A percentile compares a stretch with the other conserved stretches of the same genome.
phyloP scores from a whole-genome alignment of 2,888 invertebrate genomes.

The Scaptomyza parva region DNA sequence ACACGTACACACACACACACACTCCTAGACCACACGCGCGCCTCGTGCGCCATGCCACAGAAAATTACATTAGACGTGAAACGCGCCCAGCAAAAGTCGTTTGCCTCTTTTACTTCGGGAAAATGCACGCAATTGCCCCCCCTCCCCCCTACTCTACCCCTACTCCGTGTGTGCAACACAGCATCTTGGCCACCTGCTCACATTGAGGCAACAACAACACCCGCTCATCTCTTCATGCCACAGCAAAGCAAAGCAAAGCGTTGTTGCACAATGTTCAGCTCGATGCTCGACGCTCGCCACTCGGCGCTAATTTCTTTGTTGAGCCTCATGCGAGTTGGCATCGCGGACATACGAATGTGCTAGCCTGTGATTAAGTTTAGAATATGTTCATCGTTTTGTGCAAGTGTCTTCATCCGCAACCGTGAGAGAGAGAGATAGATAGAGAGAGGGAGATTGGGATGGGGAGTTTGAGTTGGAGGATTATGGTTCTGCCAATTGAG shows the following conservation, averaged over 20 bases:
- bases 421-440: too few species aligned
- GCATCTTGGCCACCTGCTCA: slow-evolving; percentile 50
- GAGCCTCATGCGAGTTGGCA: slow-evolving; percentile 75
- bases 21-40: slow-evolving; percentile 65
- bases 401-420: slow-evolving; percentile 67
- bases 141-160: neutral
- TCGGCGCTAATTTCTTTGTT: slow-evolving; percentile 80
- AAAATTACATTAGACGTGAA: slow-evolving; percentile 77
- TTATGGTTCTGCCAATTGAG: slow-evolving; percentile 25
- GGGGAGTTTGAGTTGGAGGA: neutral
- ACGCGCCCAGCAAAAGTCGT: slow-evolving; percentile 26
- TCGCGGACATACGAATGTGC: slow-evolving; percentile 75
- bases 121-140: slow-evolving; percentile 1
- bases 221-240: slow-evolving; percentile 16
- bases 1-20: too few species aligned
- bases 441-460: neutral
- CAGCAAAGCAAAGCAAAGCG: neutral
- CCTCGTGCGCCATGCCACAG: slow-evolving; percentile 64
- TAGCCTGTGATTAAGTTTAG: slow-evolving; percentile 73
- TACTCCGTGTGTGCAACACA: too few species aligned
- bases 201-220: slow-evolving; percentile 13
- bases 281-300: too few species aligned
- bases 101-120: slow-evolving; percentile 26
- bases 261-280: neutral
- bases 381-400: slow-evolving; percentile 78